Evolutionary conservation across 2,888 invertebrate genomes (phyloP), one percentile per base, ranked within the genome.

Genomic region (Hylaea fasciaria): DNA sequence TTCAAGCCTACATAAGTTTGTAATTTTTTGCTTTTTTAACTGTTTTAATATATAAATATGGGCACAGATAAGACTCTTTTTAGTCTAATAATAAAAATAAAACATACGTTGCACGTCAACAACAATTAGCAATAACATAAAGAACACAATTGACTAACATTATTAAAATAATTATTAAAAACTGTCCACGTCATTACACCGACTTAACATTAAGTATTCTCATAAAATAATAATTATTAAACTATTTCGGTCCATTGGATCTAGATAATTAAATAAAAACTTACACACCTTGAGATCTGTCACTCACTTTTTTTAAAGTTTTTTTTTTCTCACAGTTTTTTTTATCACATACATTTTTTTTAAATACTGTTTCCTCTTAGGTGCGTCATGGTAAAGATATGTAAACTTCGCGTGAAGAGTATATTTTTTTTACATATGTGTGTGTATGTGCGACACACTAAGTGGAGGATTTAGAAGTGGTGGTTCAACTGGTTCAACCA

Each of bases 281-380:
- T 82, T 81, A 71, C 83, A 87, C 86, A 82, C 85, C 83, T 82
- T 91, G 92, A 92, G 91, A 92, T 92, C 91, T 84, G 86, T 89
- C 90, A 87, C 86, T 90, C 90, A 89, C 90, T 89, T 87, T 89
- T 87, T 87, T 85, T 77, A 75, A 73, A 72, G 73, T 82, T 77
- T 81, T 85, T 82, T 85, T 77, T 66, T 88, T 89, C 86, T 87
- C 82, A 85, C 83, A 85, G 84, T 85, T 89, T 82, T 69, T 55
- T 84, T 83, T 85, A 89, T 90, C 89, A 89, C 88, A 90, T 87
- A 55, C 46, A 85, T 84, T 79, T 78, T 85, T 86, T 76, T 70
- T 51, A 66, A 72, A 72, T 81, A 78, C 80, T 83, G 82, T 78
- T 82, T 76, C 76, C 77, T 79, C 80, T 80, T 80, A 77, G 80